phyloP scores from a whole-genome alignment of 2,888 invertebrate genomes.

The Hirtodrosophila cameraria region DNA sequence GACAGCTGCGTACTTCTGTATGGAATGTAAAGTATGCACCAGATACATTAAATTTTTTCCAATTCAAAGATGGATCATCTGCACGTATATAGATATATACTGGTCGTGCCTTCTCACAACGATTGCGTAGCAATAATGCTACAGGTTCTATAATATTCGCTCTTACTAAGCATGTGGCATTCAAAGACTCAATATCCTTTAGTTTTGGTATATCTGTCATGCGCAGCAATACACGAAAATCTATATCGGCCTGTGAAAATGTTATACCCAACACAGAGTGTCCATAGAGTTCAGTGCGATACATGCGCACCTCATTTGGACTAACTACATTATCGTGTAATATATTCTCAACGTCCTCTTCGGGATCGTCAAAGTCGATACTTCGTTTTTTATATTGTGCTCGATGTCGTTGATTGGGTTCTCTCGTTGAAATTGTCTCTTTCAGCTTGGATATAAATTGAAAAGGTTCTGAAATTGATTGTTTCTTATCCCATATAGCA shows the following conservation, averaged over 20 bases:
- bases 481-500: slow-evolving; percentile 25
- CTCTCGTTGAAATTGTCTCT: too few species aligned
- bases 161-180: slow-evolving; percentile 26
- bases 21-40: slow-evolving; percentile 41
- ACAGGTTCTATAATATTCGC: slow-evolving; percentile 5
- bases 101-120: slow-evolving; percentile 21
- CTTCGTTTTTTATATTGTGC: too few species aligned
- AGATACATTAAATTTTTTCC: slow-evolving; percentile 1
- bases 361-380: slow-evolving; percentile 43
- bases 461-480: slow-evolving; percentile 30
- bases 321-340: slow-evolving; percentile 36
- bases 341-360: slow-evolving; percentile 44
- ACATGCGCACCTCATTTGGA: slow-evolving; percentile 42
- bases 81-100: slow-evolving; percentile 45
- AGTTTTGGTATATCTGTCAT: slow-evolving; percentile 41
- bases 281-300: slow-evolving; percentile 41
- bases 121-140: slow-evolving; percentile 34
- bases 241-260: slow-evolving; percentile 36
- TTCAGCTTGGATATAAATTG: slow-evolving; percentile 42
- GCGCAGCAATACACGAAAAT: slow-evolving; percentile 26
- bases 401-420: neutral
- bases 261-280: slow-evolving; percentile 41
- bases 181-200: slow-evolving; percentile 21
- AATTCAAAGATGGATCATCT: slow-evolving; percentile 1
- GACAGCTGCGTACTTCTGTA: slow-evolving; percentile 44